phyloP scores from a whole-genome alignment of 2,113 vertebrate genomes.

The Campylorhamphus procurvoides region DNA sequence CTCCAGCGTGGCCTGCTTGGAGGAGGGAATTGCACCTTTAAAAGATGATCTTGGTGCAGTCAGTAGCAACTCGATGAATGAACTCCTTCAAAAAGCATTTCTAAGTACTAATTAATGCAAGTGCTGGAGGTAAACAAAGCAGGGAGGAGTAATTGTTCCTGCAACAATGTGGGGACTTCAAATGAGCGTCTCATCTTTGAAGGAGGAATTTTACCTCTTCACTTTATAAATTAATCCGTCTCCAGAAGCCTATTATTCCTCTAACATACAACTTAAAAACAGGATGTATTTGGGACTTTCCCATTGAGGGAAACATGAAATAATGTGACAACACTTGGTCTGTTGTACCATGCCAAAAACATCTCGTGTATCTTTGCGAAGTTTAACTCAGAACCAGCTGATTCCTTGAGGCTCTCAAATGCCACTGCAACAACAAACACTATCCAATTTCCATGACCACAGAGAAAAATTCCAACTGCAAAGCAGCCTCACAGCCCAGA shows the following conservation, averaged over 20 bases:
- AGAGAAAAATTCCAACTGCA: neutral
- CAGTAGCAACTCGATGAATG: neutral
- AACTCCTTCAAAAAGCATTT: conserved; percentile 29
- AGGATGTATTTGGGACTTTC: conserved; percentile 61
- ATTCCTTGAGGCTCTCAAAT: conserved; percentile 3
- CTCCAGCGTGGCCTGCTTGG: neutral
- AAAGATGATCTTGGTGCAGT: neutral
- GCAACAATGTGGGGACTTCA: conserved; percentile 3
- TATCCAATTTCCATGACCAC: neutral
- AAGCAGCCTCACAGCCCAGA: neutral
- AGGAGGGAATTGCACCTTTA: neutral
- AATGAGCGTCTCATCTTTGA: conserved; percentile 31
- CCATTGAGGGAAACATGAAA: conserved; percentile 52
- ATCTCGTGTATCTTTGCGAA: neutral
- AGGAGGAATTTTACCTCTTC: conserved; percentile 22
- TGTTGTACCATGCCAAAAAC: conserved; percentile 13
- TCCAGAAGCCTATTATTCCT: conserved; percentile 52
- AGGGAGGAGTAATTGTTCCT: neutral
- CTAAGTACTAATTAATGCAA: conserved; percentile 28
- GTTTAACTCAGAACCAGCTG: conserved; percentile 11
- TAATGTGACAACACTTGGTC: conserved; percentile 1
- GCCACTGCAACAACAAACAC: neutral
- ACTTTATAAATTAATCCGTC: conserved; percentile 43
- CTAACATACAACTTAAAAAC: conserved; percentile 31
- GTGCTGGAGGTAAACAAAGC: conserved; percentile 30